phyloP scores from a whole-genome alignment of 2,888 invertebrate species.

The Listrodromus nycthemerus region DNA sequence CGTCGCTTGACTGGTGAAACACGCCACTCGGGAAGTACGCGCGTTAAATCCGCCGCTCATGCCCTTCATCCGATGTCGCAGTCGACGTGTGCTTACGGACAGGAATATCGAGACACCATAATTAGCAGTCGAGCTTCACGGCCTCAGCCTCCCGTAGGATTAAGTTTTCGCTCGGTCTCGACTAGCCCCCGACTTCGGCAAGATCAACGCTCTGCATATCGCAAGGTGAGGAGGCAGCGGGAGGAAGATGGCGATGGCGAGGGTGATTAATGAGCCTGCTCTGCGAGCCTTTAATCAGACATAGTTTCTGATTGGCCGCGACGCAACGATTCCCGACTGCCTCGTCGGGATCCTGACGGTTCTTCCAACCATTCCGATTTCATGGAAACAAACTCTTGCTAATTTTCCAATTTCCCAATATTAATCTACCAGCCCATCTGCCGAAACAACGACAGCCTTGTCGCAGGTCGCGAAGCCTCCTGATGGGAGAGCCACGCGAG shows the following conservation, averaged over 20 bases:
- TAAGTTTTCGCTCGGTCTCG: constrained; percentile 74
- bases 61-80: constrained; percentile 1
- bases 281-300: constrained; percentile 82
- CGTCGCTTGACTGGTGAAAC: constrained; percentile 25
- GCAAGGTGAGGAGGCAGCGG: constrained; percentile 26
- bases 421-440: background rate
- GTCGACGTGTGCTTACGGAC: constrained; percentile 51
- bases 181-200: constrained; percentile 67
- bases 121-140: constrained; percentile 41
- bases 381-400: constrained; percentile 49
- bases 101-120: constrained; percentile 61
- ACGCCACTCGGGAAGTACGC: constrained; percentile 25
- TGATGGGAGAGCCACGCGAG: background rate
- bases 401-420: constrained; percentile 46
- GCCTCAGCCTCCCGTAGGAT: constrained; percentile 62
- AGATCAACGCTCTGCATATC: constrained; percentile 75
- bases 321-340: constrained; percentile 51
- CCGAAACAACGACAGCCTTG: constrained; percentile 2
- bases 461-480: background rate
- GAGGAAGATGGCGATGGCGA: constrained; percentile 41
- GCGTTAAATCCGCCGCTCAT: constrained; percentile 8
- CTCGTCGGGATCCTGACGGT: constrained; percentile 18
- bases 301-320: constrained; percentile 79
- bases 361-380: constrained; percentile 25
- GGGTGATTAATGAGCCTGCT: constrained; percentile 79